Conservation (phyloP, 2,888 invertebrate genomes). For the Caenorhabditis auriculariae region DNA sequence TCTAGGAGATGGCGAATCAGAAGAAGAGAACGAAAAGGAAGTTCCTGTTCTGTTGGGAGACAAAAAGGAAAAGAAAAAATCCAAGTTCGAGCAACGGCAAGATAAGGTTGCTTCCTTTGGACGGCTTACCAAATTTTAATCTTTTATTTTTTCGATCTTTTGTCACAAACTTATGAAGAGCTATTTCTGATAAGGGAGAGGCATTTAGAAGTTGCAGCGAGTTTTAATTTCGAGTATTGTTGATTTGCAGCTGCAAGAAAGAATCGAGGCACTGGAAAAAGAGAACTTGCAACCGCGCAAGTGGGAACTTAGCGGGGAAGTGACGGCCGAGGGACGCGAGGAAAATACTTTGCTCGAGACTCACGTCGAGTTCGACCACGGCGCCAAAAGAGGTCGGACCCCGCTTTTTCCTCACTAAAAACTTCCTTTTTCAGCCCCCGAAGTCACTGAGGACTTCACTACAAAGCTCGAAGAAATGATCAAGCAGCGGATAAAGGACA, state of each 20-base stretch:
- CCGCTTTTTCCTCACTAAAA: too few relatives aligned
- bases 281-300: constrained; percentile 77
- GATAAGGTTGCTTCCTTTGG: background rate
- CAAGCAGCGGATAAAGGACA: constrained; percentile 84
- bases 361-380: constrained; percentile 69
- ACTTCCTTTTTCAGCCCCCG: constrained; percentile 74
- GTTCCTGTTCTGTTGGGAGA: constrained; percentile 28
- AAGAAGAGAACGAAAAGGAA: constrained; percentile 13
- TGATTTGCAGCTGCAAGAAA: constrained; percentile 60
- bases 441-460: constrained; percentile 88
- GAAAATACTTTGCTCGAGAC: constrained; percentile 90
- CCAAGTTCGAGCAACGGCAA: constrained; percentile 16
- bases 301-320: constrained; percentile 92
- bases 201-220: background rate
- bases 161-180: too few relatives aligned
- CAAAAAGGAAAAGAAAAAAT: constrained; percentile 19
- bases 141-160: too few relatives aligned
- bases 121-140: too few relatives aligned
- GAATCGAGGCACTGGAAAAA: constrained; percentile 66
- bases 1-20: constrained; percentile 17
- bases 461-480: constrained; percentile 85
- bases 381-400: constrained; percentile 30
- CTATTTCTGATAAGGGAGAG: too few relatives aligned
- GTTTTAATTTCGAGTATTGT: background rate
- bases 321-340: constrained; percentile 77